Evolutionary conservation across 2,797 vertebrate species (phyloP).

Genomic region (Macrochelys suwanniensis): DNA sequence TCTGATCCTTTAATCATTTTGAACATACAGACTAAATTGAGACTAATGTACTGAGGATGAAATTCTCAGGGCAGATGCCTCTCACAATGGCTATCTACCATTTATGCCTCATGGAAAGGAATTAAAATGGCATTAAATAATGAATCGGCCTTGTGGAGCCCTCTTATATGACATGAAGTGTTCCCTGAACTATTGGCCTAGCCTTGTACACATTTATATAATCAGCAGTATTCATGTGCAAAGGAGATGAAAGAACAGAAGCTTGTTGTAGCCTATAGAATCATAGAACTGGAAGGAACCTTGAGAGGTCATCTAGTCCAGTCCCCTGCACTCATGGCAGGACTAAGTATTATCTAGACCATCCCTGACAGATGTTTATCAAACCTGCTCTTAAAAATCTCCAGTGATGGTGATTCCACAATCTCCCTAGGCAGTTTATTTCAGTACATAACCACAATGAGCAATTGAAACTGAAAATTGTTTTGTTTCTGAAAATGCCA

Average conservation of each 20-base stretch:
- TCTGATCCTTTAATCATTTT: neutral
- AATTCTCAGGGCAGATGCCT: neutral
- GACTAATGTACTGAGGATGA: neutral
- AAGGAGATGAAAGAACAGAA: neutral
- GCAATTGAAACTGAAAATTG: neutral
- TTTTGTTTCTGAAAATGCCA: neutral
- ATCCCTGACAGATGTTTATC: too few species aligned
- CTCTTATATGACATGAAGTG: neutral
- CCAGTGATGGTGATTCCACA: too few species aligned
- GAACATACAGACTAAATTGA: too few species aligned
- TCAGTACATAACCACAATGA: too few species aligned
- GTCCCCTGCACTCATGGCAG: too few species aligned
- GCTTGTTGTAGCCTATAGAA: neutral
- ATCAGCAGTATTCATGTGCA: neutral
- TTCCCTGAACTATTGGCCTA: neutral
- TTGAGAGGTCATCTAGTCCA: neutral
- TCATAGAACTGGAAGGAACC: neutral
- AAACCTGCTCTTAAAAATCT: too few species aligned
- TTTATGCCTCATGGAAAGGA: neutral
- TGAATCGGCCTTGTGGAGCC: neutral
- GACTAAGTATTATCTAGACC: too few species aligned
- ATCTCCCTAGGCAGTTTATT: too few species aligned
- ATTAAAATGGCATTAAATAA: neutral
- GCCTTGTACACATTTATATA: neutral
- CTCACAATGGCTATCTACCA: neutral